Conservation (phyloP, 2,888 invertebrate species). For the Stenurella melanura region DNA sequence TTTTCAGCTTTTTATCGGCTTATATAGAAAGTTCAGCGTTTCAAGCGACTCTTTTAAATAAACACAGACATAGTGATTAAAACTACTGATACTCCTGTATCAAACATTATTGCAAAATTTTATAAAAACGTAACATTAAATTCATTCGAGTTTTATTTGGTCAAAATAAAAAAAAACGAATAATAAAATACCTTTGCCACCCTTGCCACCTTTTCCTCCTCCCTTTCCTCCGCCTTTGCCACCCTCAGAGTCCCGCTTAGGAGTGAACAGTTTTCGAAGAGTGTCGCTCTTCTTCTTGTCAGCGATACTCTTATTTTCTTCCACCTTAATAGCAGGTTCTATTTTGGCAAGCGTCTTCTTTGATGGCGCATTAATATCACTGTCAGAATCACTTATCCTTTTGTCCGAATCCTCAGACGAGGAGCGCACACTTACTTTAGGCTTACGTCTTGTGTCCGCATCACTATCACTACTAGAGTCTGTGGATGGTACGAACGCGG, state of each 20-base stretch:
- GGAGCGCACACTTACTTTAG: slow-evolving; percentile 48
- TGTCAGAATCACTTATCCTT: slow-evolving; percentile 61
- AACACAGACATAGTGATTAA: no score
- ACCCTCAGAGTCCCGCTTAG: slow-evolving; percentile 77
- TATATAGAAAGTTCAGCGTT: no score
- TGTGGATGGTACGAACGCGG: slow-evolving; percentile 49
- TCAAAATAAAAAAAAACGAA: neutral
- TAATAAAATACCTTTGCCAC: slow-evolving; percentile 60
- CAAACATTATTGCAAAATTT: no score
- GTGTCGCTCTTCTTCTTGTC: slow-evolving; percentile 85
- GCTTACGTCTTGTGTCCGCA: slow-evolving; percentile 41
- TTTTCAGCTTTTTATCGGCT: no score
- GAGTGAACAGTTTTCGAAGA: slow-evolving; percentile 79
- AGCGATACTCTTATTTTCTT: slow-evolving; percentile 75
- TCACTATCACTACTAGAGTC: slow-evolving; percentile 59
- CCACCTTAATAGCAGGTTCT: slow-evolving; percentile 69
- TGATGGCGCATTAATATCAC: slow-evolving; percentile 53
- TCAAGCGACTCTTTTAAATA: no score
- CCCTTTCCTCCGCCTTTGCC: slow-evolving; percentile 83
- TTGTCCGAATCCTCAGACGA: slow-evolving; percentile 53
- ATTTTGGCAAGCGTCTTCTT: slow-evolving; percentile 55
- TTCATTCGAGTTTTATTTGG: neutral
- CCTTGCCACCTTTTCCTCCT: slow-evolving; percentile 80
- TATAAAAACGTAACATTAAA: neutral
- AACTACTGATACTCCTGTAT: no score